phyloP scores from a whole-genome alignment of 1,140 invertebrate species.

The Drosophila tani region DNA sequence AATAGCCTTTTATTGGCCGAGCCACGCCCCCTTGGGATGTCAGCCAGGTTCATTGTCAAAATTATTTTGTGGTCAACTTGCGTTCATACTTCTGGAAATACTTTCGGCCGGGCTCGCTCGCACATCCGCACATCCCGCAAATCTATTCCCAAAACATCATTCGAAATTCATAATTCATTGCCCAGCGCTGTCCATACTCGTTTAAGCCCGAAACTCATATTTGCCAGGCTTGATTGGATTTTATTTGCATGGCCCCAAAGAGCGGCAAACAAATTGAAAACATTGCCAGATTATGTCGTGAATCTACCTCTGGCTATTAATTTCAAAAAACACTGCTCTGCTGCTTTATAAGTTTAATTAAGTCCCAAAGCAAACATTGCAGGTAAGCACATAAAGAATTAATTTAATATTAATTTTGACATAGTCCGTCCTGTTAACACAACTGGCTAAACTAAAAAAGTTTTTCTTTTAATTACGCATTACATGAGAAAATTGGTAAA shows the following conservation, averaged over 20 bases:
- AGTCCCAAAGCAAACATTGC: slow-evolving; percentile 13
- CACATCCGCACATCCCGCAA: neutral
- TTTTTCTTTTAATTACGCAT: neutral
- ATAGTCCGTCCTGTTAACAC: neutral
- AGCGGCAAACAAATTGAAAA: slow-evolving; percentile 20
- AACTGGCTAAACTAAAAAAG: neutral
- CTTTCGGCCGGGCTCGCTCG: slow-evolving; percentile 7
- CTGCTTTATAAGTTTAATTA: slow-evolving; percentile 1
- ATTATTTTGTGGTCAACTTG: slow-evolving; percentile 83
- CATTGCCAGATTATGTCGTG: neutral
- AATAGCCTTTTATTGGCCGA: slow-evolving; percentile 71
- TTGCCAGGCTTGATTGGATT: slow-evolving; percentile 8
- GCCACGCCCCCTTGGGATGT: slow-evolving; percentile 26
- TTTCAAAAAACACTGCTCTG: neutral
- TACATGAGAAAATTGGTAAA: neutral
- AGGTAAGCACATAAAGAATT: neutral
- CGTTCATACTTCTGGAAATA: slow-evolving; percentile 74
- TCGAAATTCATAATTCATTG: slow-evolving; percentile 41
- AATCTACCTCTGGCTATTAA: slow-evolving; percentile 1
- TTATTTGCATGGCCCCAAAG: slow-evolving; percentile 28
- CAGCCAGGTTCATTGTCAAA: slow-evolving; percentile 76
- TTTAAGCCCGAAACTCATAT: slow-evolving; percentile 18
- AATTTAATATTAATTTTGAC: neutral
- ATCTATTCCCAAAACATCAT: slow-evolving; percentile 23
- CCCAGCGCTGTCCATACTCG: slow-evolving; percentile 10